These are phyloP conservation scores for Caenorhabditis sp. DNA, from an alignment of 2,888 invertebrate species.

Conservation along the genomic window DNA sequence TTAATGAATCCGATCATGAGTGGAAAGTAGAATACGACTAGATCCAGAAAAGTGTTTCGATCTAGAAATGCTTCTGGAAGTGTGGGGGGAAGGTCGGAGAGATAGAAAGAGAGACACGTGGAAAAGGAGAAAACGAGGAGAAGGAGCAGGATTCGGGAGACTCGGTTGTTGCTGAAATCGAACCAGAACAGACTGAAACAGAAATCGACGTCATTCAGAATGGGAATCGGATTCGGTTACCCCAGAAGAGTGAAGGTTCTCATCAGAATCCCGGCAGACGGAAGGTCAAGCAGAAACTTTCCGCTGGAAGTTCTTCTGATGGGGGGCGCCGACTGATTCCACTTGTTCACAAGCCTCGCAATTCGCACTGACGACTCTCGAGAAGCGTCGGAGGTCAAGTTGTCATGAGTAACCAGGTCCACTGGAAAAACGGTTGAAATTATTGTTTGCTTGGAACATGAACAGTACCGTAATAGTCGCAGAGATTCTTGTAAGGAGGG, in stretches of 20 bases:
- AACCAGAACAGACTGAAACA: conserved; percentile 49
- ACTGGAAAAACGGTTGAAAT: conserved; percentile 83
- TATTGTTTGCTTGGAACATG: too few relatives aligned
- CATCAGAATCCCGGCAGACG: conserved; percentile 6
- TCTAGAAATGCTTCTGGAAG: conserved; percentile 45
- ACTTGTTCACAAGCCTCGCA: conserved; percentile 89
- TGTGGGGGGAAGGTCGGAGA: conserved; percentile 37
- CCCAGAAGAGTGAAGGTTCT: conserved; percentile 16
- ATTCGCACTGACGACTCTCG: conserved; percentile 93
- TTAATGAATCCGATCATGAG: conserved; percentile 27
- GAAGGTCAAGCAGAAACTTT: conserved; percentile 46
- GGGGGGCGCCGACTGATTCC: conserved; percentile 74
- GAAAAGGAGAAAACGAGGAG: conserved; percentile 34
- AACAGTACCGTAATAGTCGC: conserved; percentile 91
- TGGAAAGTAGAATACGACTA: conserved; percentile 22
- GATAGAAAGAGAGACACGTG: conserved; percentile 18
- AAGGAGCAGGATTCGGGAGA: conserved; percentile 22
- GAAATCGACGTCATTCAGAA: too few relatives aligned
- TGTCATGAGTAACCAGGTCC: conserved; percentile 93
- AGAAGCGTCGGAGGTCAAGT: conserved; percentile 93
- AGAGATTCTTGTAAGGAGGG: conserved; percentile 95
- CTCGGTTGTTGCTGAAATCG: conserved; percentile 79
- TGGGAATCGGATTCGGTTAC: background rate
- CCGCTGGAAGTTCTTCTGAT: conserved; percentile 31
- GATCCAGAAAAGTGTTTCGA: conserved; percentile 35